Base-by-base conservation (phyloP, 1,140 invertebrate species). In the Drosophila rufa region DNA sequence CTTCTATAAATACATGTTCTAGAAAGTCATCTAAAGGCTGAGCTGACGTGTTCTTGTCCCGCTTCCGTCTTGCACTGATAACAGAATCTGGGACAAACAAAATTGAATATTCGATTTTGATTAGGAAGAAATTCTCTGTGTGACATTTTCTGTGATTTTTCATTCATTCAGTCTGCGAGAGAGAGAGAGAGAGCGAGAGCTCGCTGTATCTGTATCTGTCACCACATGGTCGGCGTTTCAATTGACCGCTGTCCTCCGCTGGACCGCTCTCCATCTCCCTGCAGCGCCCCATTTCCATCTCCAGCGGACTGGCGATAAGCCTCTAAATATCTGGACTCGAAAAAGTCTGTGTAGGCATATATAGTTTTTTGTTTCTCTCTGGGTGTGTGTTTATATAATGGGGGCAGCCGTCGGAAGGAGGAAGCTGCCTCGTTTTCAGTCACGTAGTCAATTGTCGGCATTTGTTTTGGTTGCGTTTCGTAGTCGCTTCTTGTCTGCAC, bases 391-490 rank as follows among this genome's bases (percentile, higher is more conserved):
- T 73, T 71, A 43, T 71, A 43, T 59, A 73, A 60, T 22, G 47
- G 22, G 40, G 40, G 51, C 19, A 68, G 61, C 30, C 30, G 61
- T 40, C 47, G 14, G 25, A 22, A 68, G 53, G 36, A 67, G 70
- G 58, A 83, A 75, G 53, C 53, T 77, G 62, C 38, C 60, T 25
- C 50, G 51, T 9, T 38, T 53, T 38, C 19, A 71, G 84, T 87
- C 84, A 87, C 84, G 84, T 87, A 87, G 84, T 78, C 84, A 80
- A 67, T 89, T 89, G 62, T 50, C 36, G 60, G 81, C 60, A 48
- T 87, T 84, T 87, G 84, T 87, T 87, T 80, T 87, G 84, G 50
- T 89, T 60, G 43, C 27, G 50, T 53, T 73, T 74, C 65, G 25
- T 36, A 9, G 33, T 36, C 9, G 33, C 9, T 36, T 36, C 33